Conservation (phyloP, 2,797 vertebrate species). For the Esox lucius region DNA sequence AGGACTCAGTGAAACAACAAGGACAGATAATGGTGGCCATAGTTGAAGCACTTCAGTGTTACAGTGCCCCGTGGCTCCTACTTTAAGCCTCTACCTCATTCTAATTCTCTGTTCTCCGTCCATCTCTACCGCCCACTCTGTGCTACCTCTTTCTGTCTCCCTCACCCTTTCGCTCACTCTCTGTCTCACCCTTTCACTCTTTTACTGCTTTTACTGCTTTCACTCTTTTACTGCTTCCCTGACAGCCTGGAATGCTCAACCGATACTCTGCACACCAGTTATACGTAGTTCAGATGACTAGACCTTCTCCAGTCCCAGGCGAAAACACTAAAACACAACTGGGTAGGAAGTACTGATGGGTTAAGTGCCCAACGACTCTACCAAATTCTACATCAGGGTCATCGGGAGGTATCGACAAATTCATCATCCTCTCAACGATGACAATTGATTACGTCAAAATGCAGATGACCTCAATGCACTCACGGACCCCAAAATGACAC, state of each 20-base stretch:
- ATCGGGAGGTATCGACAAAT: no score
- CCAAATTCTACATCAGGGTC: no score
- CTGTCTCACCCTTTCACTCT: not conserved
- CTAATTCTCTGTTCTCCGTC: conserved; percentile 9
- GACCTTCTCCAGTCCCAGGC: not conserved
- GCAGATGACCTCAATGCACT: no score
- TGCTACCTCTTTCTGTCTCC: not conserved
- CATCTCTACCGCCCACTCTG: conserved; percentile 22
- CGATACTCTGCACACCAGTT: conserved; percentile 16
- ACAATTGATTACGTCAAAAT: no score
- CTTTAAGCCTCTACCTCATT: not conserved
- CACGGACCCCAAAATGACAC: no score
- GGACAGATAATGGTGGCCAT: conserved; percentile 1
- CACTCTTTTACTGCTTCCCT: conserved; percentile 17
- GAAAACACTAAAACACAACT: not conserved
- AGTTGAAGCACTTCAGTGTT: conserved; percentile 8
- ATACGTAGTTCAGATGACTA: not conserved
- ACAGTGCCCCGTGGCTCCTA: not conserved
- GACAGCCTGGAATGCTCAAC: conserved; percentile 32
- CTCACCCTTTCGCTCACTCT: not conserved
- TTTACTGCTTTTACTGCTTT: not conserved
- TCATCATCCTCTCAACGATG: no score
- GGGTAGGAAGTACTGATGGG: no score
- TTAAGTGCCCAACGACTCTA: no score
- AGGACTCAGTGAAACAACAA: conserved; percentile 2